These are phyloP conservation scores for Eubasilissa regina DNA, from an alignment of 1,140 invertebrate genomes.

Conservation along the genomic window DNA sequence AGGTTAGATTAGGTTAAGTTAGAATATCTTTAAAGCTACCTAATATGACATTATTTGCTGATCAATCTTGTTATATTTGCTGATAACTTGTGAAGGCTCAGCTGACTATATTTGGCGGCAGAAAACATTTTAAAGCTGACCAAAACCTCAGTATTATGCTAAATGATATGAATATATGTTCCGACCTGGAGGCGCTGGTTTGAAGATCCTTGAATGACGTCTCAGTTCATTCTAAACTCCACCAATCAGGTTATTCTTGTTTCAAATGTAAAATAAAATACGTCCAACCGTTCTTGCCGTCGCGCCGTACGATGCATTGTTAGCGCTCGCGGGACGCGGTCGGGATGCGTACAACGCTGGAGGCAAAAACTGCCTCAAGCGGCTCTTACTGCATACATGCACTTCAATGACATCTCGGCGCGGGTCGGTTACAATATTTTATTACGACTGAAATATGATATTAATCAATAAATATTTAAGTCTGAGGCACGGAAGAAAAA, in stretches of 20 bases:
- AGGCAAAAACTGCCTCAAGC: neutral
- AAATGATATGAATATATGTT: neutral
- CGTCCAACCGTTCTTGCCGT: constrained; percentile 45
- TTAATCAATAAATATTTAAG: too few species aligned
- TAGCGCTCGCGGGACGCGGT: constrained; percentile 2
- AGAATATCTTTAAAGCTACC: too few species aligned
- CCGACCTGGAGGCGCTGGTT: constrained; percentile 10
- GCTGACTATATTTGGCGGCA: too few species aligned
- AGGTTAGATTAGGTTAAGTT: too few species aligned
- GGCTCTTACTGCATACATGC: neutral
- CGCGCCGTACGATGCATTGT: constrained; percentile 21
- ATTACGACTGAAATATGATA: too few species aligned
- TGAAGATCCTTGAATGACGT: constrained; percentile 54
- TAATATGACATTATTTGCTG: too few species aligned
- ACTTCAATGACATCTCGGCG: neutral
- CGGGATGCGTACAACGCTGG: constrained; percentile 7
- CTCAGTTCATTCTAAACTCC: constrained; percentile 57
- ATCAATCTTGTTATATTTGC: too few species aligned
- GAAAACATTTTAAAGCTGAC: too few species aligned
- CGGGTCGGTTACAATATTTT: too few species aligned
- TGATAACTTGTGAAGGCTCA: too few species aligned
- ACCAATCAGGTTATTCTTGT: constrained; percentile 58
- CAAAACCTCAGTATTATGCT: too few species aligned
- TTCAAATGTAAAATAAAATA: constrained; percentile 60
- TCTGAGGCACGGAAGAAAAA: too few species aligned